Evolutionary conservation across 2,113 vertebrate species (phyloP), one percentile per base, ranked within the genome.

Genomic region (Grus americana): DNA sequence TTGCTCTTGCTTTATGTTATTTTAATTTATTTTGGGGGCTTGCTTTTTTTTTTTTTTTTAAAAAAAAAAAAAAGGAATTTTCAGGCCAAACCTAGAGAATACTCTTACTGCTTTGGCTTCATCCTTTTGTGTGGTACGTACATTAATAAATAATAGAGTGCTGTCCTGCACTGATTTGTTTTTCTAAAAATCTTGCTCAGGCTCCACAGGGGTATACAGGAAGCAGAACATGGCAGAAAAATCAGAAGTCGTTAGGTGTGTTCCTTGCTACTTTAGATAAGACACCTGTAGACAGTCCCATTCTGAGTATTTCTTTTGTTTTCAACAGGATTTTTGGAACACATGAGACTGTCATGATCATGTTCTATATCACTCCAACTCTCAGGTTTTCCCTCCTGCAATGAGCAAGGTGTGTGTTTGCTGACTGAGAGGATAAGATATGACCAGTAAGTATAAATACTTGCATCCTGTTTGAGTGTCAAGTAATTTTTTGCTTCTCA

Each of bases 251-350:
- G 50, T 24, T n/a, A 55, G 44, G 49, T 34, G 42, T 57, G 8
- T 40, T 74, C 36, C 15, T 49, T 81, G 36, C 17, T 63, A 24
- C 46, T 81, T 75, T n/a, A 61, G n/a, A 34, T 3, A 12, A 50
- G 20, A 52, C 42, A 59, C 1, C 26, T 61, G 42, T 29, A 47
- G 52, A 38, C 0, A 0, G 29, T 54, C 21, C 15, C 26, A 22
- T 85, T 84, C 38, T 50, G 50, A 16, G 5, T 66, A 54, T 62
- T 74, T 32, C 11, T 18, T 54, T 80, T 34, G 30, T 49, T 93
- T 95, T 74, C 42, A 74, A 7, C 9, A 38, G 15, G 19, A 38
- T 32, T 36, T n/a, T 38, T 40, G 34, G 27, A 63, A 78, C 0
- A 2, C 42, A 29, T 47, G 7, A 40, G 29, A 11, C 20, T 36